phyloP scores from a whole-genome alignment of 92 coral and sea anemone species.

The Meandrina meandrites region DNA sequence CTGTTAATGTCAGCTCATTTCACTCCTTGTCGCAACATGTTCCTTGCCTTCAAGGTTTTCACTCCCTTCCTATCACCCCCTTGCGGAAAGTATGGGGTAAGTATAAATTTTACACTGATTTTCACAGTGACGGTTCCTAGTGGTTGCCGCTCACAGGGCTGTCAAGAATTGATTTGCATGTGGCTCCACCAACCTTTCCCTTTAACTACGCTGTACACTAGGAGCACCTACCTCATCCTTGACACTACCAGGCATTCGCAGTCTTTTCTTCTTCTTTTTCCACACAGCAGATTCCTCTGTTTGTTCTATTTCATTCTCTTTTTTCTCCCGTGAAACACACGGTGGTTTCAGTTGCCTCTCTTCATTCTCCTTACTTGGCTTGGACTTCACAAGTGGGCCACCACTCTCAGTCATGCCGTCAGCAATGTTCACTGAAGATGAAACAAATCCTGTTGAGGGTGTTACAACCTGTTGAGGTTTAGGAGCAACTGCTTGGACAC shows the following conservation, averaged over 20 bases:
- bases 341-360: constrained; percentile 37
- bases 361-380: constrained; percentile 41
- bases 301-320: constrained; percentile 60
- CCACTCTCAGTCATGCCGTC: background rate
- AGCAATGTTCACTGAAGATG: constrained; percentile 9
- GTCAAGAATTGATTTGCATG: too few species aligned
- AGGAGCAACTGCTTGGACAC: constrained; percentile 28
- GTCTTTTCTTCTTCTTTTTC: constrained; percentile 68
- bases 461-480: constrained; percentile 7
- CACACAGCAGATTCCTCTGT: constrained; percentile 42
- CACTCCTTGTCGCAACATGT: too few species aligned
- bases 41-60: too few species aligned
- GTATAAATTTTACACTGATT: too few species aligned
- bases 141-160: too few species aligned
- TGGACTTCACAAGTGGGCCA: constrained; percentile 3
- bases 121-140: too few species aligned
- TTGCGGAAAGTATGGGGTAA: too few species aligned
- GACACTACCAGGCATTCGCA: constrained; percentile 71
- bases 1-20: too few species aligned
- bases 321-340: constrained; percentile 39
- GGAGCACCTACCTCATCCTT: constrained; percentile 60
- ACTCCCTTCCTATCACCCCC: too few species aligned
- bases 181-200: too few species aligned
- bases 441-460: background rate
- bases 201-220: too few species aligned